A percentile compares a stretch with the other conserved stretches of the same genome.
These are phyloP conservation scores for Erebia epiphron DNA, from an alignment of 2,888 invertebrate species.

Conservation along the genomic window DNA sequence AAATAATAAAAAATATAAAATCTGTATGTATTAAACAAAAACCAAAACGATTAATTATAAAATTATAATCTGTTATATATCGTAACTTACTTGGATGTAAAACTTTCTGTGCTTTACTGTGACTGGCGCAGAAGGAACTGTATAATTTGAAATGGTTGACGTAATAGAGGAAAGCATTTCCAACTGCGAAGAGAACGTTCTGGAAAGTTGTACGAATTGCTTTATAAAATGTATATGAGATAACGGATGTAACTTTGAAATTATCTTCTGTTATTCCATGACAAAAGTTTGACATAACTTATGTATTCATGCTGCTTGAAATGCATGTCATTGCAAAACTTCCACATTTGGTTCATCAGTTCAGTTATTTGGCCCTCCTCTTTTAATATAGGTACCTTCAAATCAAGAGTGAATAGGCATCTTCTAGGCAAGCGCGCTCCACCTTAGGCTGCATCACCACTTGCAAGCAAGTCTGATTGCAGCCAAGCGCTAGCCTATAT, in stretches of 20 bases:
- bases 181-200: constrained; percentile 97
- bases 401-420: no score
- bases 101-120: constrained; percentile 99
- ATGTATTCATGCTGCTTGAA: constrained; percentile 6
- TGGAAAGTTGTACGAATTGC: constrained; percentile 73
- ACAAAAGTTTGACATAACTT: constrained; percentile 16
- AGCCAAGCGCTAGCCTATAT: no score
- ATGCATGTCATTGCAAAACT: not conserved
- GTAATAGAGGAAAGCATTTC: constrained; percentile 98
- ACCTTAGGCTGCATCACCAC: no score
- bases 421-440: no score
- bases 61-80: not conserved
- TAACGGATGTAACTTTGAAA: constrained; percentile 1
- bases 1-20: not conserved
- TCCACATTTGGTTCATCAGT: not conserved
- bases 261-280: constrained; percentile 10
- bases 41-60: not conserved
- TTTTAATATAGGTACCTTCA: no score
- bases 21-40: not conserved
- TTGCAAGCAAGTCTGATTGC: no score
- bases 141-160: constrained; percentile 99
- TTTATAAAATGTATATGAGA: constrained; percentile 9
- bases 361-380: no score
- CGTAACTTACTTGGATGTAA: constrained; percentile 95
- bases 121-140: constrained; percentile 99